These are phyloP conservation scores for Cebidichthys violaceus DNA, from an alignment of 2,113 vertebrate species.

Conservation along the genomic window DNA sequence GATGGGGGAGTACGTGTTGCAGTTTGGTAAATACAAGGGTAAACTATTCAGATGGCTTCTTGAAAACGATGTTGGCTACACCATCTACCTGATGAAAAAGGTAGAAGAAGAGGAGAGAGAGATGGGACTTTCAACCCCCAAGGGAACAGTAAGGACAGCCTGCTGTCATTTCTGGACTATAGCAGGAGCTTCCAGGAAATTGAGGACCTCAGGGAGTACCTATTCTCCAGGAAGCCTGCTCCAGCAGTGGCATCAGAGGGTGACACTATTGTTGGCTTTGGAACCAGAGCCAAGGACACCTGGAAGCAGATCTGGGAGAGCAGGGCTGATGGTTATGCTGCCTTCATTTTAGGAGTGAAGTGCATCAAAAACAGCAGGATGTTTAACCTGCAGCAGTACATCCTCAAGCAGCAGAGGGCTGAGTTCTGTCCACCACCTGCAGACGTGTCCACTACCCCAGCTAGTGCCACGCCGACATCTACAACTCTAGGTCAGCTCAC, in stretches of 20 bases:
- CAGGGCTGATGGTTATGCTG: constrained; percentile 17
- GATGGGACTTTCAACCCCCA: not conserved
- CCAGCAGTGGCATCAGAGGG: not conserved
- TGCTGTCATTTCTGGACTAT: constrained; percentile 3
- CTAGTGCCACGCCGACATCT: not conserved
- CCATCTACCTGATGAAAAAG: no score
- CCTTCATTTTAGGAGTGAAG: not conserved
- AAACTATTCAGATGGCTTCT: no score
- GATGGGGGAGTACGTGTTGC: no score
- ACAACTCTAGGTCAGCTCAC: not conserved
- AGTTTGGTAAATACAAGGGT: no score
- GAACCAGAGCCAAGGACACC: not conserved
- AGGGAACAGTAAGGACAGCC: constrained; percentile 30
- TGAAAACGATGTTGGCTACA: no score
- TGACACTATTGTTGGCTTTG: not conserved
- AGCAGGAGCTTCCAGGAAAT: not conserved
- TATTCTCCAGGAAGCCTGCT: not conserved
- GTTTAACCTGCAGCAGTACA: constrained; percentile 1
- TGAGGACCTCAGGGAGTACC: not conserved
- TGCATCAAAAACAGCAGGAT: not conserved
- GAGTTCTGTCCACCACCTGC: not conserved
- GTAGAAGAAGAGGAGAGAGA: no score
- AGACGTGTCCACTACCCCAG: not conserved
- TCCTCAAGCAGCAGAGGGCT: not conserved
- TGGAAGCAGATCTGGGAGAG: constrained; percentile 16